phyloP scores from a whole-genome alignment of 2,797 vertebrate genomes.

The Uromys caudimaculatus region DNA sequence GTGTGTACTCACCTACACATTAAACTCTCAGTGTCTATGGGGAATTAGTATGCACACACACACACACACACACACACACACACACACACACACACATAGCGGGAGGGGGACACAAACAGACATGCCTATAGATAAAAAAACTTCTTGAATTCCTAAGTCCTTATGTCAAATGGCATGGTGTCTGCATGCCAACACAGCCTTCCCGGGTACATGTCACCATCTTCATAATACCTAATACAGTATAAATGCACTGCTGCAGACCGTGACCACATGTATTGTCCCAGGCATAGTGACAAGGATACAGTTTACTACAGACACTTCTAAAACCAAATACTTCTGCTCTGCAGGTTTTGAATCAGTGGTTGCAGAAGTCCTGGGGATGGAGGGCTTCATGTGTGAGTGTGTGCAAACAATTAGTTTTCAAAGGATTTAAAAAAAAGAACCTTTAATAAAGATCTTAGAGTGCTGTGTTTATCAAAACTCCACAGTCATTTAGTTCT shows the following conservation, averaged over 20 bases:
- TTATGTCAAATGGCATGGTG: not conserved
- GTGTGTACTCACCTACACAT: not conserved
- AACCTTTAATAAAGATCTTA: constrained; percentile 19
- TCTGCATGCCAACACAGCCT: not conserved
- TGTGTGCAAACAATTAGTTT: not conserved
- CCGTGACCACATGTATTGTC: not conserved
- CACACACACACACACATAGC: not conserved
- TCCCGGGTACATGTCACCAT: not conserved
- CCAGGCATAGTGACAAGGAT: not conserved
- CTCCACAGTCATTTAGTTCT: not conserved
- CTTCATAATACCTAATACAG: not conserved
- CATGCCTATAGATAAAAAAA: not conserved
- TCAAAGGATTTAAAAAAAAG: constrained; percentile 33
- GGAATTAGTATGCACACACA: not conserved
- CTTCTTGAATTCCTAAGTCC: not conserved
- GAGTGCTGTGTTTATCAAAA: constrained; percentile 37
- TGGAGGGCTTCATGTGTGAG: not conserved
- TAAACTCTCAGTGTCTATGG: not conserved
- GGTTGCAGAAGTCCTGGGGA: not conserved
- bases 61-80: not conserved
- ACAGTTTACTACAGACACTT: not conserved
- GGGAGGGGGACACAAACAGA: not conserved
- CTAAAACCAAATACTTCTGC: not conserved
- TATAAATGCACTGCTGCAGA: not conserved
- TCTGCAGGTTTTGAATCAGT: not conserved